Conservation (phyloP, 2,113 vertebrate species). For the Colius striatus region DNA sequence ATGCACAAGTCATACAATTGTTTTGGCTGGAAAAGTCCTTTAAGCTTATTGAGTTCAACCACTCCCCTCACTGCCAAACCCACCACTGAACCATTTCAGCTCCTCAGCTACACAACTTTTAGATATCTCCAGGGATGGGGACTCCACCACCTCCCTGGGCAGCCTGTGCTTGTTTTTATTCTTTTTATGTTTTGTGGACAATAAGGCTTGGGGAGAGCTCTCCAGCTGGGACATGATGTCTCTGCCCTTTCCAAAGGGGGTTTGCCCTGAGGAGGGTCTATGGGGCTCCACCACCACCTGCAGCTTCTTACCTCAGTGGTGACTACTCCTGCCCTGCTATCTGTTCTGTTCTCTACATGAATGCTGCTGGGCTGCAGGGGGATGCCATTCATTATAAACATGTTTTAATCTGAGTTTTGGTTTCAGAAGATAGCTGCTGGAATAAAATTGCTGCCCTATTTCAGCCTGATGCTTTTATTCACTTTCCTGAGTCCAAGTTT, state of each 20-base stretch:
- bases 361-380: neutral
- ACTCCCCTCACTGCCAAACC: no score
- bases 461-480: neutral
- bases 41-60: no score
- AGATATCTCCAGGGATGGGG: no score
- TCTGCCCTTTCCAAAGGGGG: neutral
- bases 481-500: neutral
- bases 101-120: no score
- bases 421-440: neutral
- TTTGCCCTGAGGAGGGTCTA: neutral
- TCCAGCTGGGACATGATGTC: rapidly evolving
- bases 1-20: neutral
- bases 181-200: neutral
- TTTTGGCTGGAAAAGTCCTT: no score
- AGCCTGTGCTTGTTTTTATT: neutral
- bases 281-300: neutral
- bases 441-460: neutral
- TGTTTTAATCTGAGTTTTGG: neutral
- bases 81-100: no score
- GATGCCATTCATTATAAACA: neutral
- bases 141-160: no score
- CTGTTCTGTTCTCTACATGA: neutral
- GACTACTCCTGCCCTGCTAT: neutral
- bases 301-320: neutral
- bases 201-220: neutral